Percentiles rank a stretch among this genome's conserved stretches.
Evolutionary conservation across 2,797 vertebrate species (phyloP).

Genomic region (Mus caroli): DNA sequence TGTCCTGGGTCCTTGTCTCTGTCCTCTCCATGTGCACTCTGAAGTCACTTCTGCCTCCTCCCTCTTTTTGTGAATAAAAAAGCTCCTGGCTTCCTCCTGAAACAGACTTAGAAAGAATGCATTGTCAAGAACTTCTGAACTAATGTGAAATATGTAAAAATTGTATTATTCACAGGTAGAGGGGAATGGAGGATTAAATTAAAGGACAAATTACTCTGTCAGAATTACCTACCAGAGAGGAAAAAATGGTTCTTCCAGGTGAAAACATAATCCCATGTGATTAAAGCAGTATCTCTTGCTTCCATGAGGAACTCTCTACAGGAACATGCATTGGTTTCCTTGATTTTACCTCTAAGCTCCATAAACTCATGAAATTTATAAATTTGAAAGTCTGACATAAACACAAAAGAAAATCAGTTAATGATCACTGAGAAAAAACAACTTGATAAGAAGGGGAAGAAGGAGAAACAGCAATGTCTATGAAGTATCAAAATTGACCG

Average conservation of each 20-base stretch:
- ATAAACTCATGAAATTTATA: slow-evolving; percentile 62
- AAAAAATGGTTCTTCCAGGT: background rate
- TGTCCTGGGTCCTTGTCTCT: background rate
- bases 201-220: slow-evolving; percentile 63
- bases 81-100: background rate
- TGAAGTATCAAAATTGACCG: background rate
- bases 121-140: background rate
- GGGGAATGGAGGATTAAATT: slow-evolving; percentile 37
- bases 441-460: background rate
- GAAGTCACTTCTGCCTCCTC: background rate
- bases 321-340: background rate
- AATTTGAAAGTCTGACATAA: slow-evolving; percentile 51
- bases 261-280: slow-evolving; percentile 69
- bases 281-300: slow-evolving; percentile 19
- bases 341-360: slow-evolving; percentile 68
- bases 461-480: background rate
- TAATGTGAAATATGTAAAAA: slow-evolving; percentile 68
- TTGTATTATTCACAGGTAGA: slow-evolving; percentile 1
- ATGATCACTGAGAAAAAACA: slow-evolving; percentile 61
- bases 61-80: background rate
- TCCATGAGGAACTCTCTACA: slow-evolving; percentile 63
- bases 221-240: slow-evolving; percentile 26
- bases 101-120: background rate
- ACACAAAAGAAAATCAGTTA: slow-evolving; percentile 77
- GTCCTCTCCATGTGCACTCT: too few relatives aligned